Base-by-base conservation (phyloP, 1,140 invertebrate genomes). In the Tetramorium simillimum region DNA sequence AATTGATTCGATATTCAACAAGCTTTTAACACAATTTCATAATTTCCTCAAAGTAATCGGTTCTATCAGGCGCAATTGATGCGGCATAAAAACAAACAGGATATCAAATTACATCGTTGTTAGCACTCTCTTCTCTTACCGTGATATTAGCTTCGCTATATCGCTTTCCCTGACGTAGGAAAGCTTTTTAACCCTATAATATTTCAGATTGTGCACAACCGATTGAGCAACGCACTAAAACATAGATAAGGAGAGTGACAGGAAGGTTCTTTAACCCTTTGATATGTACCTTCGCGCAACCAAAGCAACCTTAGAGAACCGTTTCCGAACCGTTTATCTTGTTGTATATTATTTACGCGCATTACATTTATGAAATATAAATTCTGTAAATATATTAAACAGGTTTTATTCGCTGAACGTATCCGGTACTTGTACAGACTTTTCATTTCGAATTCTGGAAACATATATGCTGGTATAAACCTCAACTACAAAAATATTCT, bases 91-190 rank as follows among this genome's bases (percentile, higher is more conserved):
- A 69, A 69, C 16, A 16, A 49, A 40, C 33, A 21, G 18, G 18
- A 7, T 69, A 21, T 81, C 49, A 4, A 56, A 81, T 81, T 69
- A 81, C 28, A 53, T 51, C 49, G 16, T 80, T 51, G 12, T 9
- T 24, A 49, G 9, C 12, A 58, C 21, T 33, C 3, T 33, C 33
- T 33, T 33, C 33, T 33, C 33, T 81, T 33, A 16, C 63, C 18
- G 10, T 21, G 49, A 56, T 70, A 81, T 81, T 80, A 80, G n/a
- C 76, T 65, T n/a, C 40, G 16, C 65, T 58, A n/a, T n/a, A 43
- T 58, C 28, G 3, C 63, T 56, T 43, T 16, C 33, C 7, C n/a
- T 37, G 63, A 16, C 21, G 49, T 14, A 12, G 28, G 53, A 56
- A 56, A 81, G 49, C 51, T 70, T 56, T 16, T 24, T 46, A 43